Percentiles rank a stretch among this genome's conserved stretches.
Conservation (phyloP, 2,888 invertebrate species). For the Sylvicola cinctus region DNA sequence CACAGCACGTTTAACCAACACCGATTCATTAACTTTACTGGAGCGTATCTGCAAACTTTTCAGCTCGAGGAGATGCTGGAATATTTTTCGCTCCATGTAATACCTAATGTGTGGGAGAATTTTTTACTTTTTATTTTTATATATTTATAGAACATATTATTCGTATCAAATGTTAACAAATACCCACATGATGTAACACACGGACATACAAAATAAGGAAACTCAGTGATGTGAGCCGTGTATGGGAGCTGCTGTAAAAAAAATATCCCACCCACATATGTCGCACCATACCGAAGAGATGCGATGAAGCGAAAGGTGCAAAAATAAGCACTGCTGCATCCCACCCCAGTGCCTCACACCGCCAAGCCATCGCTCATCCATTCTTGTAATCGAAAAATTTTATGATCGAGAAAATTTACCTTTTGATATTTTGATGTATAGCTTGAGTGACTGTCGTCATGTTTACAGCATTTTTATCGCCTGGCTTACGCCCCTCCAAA, state of each 20-base stretch:
- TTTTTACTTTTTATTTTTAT: background rate
- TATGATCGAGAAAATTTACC: slow-evolving; percentile 26
- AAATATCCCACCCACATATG: no score
- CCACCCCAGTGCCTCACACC: no score
- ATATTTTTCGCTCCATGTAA: slow-evolving; percentile 76
- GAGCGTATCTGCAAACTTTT: slow-evolving; percentile 83
- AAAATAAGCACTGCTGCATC: no score
- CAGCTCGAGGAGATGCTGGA: slow-evolving; percentile 79
- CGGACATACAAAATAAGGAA: no score
- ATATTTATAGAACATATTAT: background rate
- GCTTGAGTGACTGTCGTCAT: slow-evolving; percentile 72
- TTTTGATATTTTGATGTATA: slow-evolving; percentile 67
- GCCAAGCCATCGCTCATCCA: no score
- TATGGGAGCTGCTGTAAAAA: no score
- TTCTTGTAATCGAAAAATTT: background rate
- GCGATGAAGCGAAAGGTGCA: no score
- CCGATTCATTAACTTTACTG: slow-evolving; percentile 69
- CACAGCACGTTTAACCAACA: slow-evolving; percentile 70
- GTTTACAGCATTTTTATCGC: slow-evolving; percentile 47
- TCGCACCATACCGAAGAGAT: no score
- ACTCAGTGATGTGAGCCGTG: no score
- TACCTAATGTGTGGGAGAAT: slow-evolving; percentile 35
- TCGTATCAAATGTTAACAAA: background rate
- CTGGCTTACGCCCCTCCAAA: slow-evolving; percentile 41
- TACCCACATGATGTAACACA: background rate